phyloP scores from a whole-genome alignment of 2,888 invertebrate species.

The Temnothorax rugatulus region DNA sequence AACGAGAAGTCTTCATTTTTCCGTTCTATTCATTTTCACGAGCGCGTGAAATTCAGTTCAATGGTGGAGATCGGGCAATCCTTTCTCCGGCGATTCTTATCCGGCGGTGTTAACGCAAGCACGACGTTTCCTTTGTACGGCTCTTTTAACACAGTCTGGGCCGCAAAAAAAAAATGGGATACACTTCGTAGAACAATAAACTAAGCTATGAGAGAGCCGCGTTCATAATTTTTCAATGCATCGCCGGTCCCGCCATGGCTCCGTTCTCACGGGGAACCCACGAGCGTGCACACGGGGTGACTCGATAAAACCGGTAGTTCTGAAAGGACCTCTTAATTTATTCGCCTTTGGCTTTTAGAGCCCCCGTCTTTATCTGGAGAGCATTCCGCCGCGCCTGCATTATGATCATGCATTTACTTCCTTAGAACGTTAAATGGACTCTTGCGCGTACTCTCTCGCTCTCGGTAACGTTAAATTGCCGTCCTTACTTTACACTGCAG shows the following conservation, averaged over 20 bases:
- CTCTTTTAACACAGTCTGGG: constrained; percentile 31
- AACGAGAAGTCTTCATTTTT: not conserved
- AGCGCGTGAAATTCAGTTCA: constrained; percentile 30
- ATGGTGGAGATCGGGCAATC: constrained; percentile 10
- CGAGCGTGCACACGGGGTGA: constrained; percentile 27
- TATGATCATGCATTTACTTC: not conserved
- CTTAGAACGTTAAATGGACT: not conserved
- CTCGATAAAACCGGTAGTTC: constrained; percentile 17
- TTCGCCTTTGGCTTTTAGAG: not conserved
- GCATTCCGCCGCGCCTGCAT: not conserved
- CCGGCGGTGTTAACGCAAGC: constrained; percentile 41
- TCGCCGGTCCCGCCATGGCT: constrained; percentile 8
- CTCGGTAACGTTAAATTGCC: not conserved
- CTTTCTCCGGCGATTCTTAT: constrained; percentile 47
- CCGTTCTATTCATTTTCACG: not conserved
- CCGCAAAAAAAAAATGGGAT: constrained; percentile 41
- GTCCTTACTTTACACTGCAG: not conserved
- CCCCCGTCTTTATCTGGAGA: not conserved
- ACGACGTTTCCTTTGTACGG: constrained; percentile 52
- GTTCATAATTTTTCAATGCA: constrained; percentile 57
- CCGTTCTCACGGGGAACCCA: constrained; percentile 32
- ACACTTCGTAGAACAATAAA: constrained; percentile 56
- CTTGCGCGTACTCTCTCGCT: not conserved
- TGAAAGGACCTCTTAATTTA: constrained; percentile 19
- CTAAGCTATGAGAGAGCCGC: constrained; percentile 36